Evolutionary conservation across 2,888 invertebrate species (phyloP).

Genomic region (Trissonchulus latispiculum): DNA sequence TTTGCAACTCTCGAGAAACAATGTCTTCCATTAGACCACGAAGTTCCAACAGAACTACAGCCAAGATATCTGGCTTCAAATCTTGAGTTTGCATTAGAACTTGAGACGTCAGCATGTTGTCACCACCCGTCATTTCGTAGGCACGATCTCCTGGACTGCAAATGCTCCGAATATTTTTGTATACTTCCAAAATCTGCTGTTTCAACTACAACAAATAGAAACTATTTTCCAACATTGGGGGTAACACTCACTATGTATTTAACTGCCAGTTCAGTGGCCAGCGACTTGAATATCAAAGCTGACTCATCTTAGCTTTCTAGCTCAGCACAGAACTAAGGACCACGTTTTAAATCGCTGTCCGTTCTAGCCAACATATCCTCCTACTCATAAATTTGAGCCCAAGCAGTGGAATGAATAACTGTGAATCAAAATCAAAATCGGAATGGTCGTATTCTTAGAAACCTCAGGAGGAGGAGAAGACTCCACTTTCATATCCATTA

Average conservation of each 20-base stretch:
- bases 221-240: too few relatives aligned
- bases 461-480: too few relatives aligned
- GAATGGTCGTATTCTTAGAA: too few relatives aligned
- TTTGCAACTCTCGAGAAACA: conserved; percentile 6
- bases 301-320: too few relatives aligned
- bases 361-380: too few relatives aligned
- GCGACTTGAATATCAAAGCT: too few relatives aligned
- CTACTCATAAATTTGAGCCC: too few relatives aligned
- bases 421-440: too few relatives aligned
- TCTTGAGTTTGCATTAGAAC: conserved; percentile 21
- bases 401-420: too few relatives aligned
- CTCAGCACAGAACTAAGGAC: too few relatives aligned
- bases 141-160: conserved; percentile 26
- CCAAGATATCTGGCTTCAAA: conserved; percentile 1
- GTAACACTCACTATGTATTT: background rate
- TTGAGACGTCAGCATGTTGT: conserved; percentile 21
- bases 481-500: too few relatives aligned
- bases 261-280: background rate
- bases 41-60: background rate
- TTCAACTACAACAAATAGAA: conserved; percentile 45
- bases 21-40: conserved; percentile 2
- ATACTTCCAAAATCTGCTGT: conserved; percentile 49
- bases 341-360: too few relatives aligned
- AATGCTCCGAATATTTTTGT: conserved; percentile 44
- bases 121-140: conserved; percentile 26